phyloP scores from a whole-genome alignment of 2,113 vertebrate genomes.

The Accipiter virgatus region DNA sequence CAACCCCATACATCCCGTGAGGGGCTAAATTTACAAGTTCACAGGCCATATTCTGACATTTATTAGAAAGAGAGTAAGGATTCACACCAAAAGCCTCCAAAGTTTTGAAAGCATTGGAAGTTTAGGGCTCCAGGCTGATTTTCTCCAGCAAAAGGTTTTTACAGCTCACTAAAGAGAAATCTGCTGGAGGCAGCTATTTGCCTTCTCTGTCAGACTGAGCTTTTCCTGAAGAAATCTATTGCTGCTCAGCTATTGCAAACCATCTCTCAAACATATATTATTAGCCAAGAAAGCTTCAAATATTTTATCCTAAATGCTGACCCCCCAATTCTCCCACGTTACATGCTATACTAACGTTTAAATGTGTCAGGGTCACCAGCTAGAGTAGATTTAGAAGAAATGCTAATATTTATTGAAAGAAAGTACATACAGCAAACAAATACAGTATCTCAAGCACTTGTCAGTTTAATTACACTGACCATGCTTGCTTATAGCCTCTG shows the following conservation, averaged over 20 bases:
- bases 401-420: conserved; percentile 6
- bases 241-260: background rate
- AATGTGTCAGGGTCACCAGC: background rate
- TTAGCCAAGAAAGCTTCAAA: background rate
- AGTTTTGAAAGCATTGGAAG: background rate
- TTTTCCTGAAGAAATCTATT: background rate
- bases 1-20: background rate
- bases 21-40: background rate
- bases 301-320: background rate
- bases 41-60: background rate
- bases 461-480: conserved; percentile 28
- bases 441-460: background rate
- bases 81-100: background rate
- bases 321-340: background rate
- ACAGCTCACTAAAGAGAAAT: background rate
- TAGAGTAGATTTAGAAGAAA: background rate
- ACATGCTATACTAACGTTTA: background rate
- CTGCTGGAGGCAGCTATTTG: background rate
- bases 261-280: background rate
- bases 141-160: background rate
- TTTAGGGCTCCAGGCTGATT: background rate
- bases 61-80: background rate
- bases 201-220: background rate
- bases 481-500: background rate
- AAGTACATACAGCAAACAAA: background rate